Evolutionary conservation across 2,113 vertebrate genomes (phyloP), one percentile per base, ranked within the genome.

Genomic region (Rhea pennata): DNA sequence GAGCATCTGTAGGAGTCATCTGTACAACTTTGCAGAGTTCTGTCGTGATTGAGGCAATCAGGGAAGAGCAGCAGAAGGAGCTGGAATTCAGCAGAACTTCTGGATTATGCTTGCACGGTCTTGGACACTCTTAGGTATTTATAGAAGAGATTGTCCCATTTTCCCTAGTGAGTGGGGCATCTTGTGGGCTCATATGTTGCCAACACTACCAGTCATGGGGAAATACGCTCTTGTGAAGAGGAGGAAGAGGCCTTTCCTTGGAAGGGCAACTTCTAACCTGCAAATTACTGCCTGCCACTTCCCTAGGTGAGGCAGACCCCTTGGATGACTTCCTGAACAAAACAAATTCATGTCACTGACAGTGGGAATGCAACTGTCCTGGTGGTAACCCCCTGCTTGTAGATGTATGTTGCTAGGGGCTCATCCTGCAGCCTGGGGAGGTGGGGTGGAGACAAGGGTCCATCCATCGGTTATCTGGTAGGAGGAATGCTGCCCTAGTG

Each of bases 401-500:
- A 46, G 83, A 5, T 74, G 40, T 56, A 29, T 88, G 76, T 78
- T 73, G 10, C 65, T 73, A 21, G 50, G 54, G 64, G 21, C 15
- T 95, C 6, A 33, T 50, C 21, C 16, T 66, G 19, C 64, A 84
- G 39, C 91, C 84, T 72, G 77, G 53, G 87, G 46, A 93, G 8
- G 46, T 86, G 95, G 46, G n/a, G 19, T 62, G n/a, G 58, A 42
- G 51, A 86, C 65, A 77, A 80, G 51, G 36, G 17, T 76, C 62
- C 12, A 23, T n/a, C 64, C 83, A 15, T 40, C 91, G 65, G 56
- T 84, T 80, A 31, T 33, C 6, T 24, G 4, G 26, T 72, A 72
- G 77, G 39, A 93, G 77, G 86, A 95, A 88, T 90, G 93, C 61
- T 95, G 76, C 61, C 88, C 61, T 74, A 72, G n/a, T 87, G 83